A percentile compares a stretch with the other conserved stretches of the same genome.
Conservation (phyloP, 1,140 invertebrate species). For the Orius insidiosus region DNA sequence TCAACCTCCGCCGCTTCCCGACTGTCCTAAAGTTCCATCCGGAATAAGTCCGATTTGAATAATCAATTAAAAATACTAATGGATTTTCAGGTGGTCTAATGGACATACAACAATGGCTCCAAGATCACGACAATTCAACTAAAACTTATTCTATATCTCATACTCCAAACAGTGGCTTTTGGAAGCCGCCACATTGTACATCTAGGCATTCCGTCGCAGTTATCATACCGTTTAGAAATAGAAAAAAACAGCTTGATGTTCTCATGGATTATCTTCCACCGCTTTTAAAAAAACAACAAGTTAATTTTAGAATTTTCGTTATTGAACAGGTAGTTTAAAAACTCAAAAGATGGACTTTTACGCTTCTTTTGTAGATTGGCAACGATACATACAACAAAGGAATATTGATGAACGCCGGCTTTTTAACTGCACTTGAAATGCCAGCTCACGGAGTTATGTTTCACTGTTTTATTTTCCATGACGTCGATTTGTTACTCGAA, state of each 20-base stretch:
- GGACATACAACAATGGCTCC: constrained; percentile 2
- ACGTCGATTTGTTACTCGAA: constrained; percentile 48
- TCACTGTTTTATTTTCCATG: constrained; percentile 48
- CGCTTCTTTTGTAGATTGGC: constrained; percentile 20
- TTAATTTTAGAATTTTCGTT: constrained; percentile 43
- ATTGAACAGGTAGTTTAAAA: constrained; percentile 34
- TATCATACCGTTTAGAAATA: constrained; percentile 42
- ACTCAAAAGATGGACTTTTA: background rate
- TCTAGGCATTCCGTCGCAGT: constrained; percentile 35
- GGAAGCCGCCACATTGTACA: constrained; percentile 30
- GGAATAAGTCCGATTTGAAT: background rate
- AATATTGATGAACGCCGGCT: constrained; percentile 47
- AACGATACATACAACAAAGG: constrained; percentile 46
- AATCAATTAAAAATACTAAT: background rate
- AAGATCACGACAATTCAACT: background rate
- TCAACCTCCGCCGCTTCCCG: constrained; percentile 3
- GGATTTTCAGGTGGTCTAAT: background rate
- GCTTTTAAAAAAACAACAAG: constrained; percentile 38
- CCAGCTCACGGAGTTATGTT: constrained; percentile 24
- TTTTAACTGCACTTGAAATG: constrained; percentile 31
- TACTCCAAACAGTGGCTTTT: constrained; percentile 28
- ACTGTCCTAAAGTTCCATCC: constrained; percentile 4
- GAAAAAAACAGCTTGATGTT: constrained; percentile 33
- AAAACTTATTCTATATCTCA: too few relatives aligned
- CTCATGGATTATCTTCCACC: constrained; percentile 38